These are phyloP conservation scores for Spilarctia lutea DNA, from an alignment of 2,888 invertebrate species.

Conservation along the genomic window DNA sequence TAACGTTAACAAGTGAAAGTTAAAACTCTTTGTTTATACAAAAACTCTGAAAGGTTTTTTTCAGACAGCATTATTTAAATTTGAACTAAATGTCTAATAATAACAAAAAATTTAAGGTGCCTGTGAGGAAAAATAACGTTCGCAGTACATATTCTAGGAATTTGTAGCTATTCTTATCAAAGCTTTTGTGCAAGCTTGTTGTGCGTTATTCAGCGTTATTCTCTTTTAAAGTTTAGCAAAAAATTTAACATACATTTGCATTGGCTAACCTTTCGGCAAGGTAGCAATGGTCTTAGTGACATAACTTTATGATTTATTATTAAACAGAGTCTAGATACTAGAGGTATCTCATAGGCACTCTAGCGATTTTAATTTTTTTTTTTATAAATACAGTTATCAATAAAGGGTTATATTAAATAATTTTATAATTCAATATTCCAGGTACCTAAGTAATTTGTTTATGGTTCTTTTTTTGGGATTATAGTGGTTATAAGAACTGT, in stretches of 20 bases:
- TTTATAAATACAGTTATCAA: neutral
- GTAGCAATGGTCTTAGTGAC: too few species aligned
- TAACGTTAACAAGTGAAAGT: neutral
- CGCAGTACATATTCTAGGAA: neutral
- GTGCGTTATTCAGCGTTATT: constrained; percentile 18
- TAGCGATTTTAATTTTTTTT: neutral
- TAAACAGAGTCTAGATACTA: too few species aligned
- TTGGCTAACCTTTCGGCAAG: neutral
- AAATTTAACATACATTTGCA: neutral
- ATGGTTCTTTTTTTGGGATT: too few species aligned
- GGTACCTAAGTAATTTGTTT: too few species aligned
- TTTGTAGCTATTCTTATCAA: constrained; percentile 49
- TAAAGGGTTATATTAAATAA: too few species aligned
- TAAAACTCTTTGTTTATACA: neutral
- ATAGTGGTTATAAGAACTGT: too few species aligned
- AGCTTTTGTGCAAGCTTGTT: constrained; percentile 35
- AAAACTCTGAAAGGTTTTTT: too few species aligned
- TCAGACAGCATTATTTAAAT: neutral
- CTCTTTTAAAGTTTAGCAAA: neutral
- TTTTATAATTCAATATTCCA: too few species aligned
- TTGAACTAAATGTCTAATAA: too few species aligned
- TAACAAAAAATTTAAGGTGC: neutral
- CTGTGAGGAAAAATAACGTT: neutral
- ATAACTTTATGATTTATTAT: too few species aligned
- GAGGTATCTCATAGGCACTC: too few species aligned